Percentiles rank a stretch among this genome's conserved stretches.
These are phyloP conservation scores for Acanthosoma haemorrhoidale DNA, from an alignment of 2,888 invertebrate genomes.

Conservation along the genomic window DNA sequence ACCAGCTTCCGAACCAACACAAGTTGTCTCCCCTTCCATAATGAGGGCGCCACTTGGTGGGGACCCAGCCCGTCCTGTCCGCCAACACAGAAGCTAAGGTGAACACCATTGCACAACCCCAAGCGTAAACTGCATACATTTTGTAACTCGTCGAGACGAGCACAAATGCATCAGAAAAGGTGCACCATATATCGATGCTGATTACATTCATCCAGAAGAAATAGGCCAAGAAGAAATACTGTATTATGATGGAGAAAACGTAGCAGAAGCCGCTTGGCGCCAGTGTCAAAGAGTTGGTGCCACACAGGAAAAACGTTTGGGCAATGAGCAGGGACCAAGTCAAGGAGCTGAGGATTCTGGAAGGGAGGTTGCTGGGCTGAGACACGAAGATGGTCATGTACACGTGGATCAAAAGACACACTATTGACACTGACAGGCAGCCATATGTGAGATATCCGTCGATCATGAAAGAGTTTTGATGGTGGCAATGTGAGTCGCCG, in stretches of 20 bases:
- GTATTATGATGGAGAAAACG: neutral
- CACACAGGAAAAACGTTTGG: neutral
- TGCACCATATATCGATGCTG: slow-evolving; percentile 19
- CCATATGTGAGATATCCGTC: neutral
- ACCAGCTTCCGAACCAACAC: neutral
- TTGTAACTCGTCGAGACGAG: neutral
- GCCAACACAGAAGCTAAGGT: neutral
- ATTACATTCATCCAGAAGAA: slow-evolving; percentile 28
- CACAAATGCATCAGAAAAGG: neutral
- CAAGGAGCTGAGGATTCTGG: neutral
- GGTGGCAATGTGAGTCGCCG: no score
- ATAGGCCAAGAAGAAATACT: slow-evolving; percentile 7
- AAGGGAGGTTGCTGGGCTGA: neutral
- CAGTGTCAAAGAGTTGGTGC: neutral
- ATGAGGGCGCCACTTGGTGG: neutral
- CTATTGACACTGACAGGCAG: neutral
- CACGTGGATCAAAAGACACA: slow-evolving; percentile 11
- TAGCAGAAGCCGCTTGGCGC: neutral
- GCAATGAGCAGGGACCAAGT: slow-evolving; percentile 4
- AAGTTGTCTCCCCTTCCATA: neutral
- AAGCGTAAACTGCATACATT: neutral
- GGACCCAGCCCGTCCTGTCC: neutral
- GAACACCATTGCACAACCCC: neutral
- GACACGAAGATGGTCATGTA: neutral
- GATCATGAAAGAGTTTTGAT: neutral